These are phyloP conservation scores for Edolisoma coerulescens DNA, from an alignment of 2,113 vertebrate genomes.

Conservation along the genomic window DNA sequence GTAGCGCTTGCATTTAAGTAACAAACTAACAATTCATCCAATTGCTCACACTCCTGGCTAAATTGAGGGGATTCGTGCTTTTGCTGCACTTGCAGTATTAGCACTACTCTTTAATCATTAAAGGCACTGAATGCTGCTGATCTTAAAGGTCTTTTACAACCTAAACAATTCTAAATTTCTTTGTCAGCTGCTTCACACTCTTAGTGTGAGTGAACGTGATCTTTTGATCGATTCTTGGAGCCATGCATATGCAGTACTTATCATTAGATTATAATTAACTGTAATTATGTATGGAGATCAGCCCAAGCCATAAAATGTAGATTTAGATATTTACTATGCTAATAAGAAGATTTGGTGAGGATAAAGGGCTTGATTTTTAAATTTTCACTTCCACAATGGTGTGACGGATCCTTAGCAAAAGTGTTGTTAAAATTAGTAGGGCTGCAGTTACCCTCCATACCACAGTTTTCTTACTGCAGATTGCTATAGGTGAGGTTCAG, in stretches of 20 bases:
- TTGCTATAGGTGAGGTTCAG: not conserved
- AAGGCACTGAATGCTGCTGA: not conserved
- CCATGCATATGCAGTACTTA: not conserved
- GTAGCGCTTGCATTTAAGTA: not conserved
- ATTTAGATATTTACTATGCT: slow-evolving; percentile 21
- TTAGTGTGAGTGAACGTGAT: not conserved
- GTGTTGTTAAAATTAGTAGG: not conserved
- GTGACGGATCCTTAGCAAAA: not conserved
- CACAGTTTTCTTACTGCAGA: not conserved
- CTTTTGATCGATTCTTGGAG: not conserved
- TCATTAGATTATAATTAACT: slow-evolving; percentile 46
- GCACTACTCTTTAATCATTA: not conserved
- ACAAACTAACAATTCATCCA: not conserved
- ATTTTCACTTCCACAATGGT: not conserved
- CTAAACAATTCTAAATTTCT: not conserved
- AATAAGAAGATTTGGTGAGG: slow-evolving; percentile 17
- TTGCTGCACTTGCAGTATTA: not conserved
- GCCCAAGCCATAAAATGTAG: not conserved
- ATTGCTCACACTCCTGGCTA: not conserved
- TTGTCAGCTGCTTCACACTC: slow-evolving; percentile 9
- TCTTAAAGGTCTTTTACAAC: not conserved
- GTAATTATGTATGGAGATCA: slow-evolving; percentile 37
- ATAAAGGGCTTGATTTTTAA: not conserved
- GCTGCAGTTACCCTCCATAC: not conserved
- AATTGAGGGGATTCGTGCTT: not conserved